phyloP scores from a whole-genome alignment of 1,140 invertebrate genomes.

The Drosophila punjabiensis region DNA sequence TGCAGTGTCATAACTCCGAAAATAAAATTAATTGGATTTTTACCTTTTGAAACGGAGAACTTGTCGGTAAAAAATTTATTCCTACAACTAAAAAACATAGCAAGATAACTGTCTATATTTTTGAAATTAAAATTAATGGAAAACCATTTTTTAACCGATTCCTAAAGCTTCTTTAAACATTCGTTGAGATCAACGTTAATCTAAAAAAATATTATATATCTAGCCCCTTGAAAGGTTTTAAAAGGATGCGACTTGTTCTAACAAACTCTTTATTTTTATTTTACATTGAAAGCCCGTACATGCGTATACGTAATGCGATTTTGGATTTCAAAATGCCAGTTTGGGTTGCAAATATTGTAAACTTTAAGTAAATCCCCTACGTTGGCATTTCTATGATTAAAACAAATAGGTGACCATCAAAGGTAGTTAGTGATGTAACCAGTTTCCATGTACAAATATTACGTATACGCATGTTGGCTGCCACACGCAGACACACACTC shows the following conservation, averaged over 20 bases:
- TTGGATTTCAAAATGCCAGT: not conserved
- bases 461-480: slow-evolving; percentile 34
- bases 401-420: slow-evolving; percentile 5
- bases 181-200: fast-evolving
- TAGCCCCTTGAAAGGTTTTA: not conserved
- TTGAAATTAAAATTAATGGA: not conserved
- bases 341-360: not conserved
- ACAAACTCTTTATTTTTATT: not conserved
- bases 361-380: not conserved
- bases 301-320: slow-evolving; percentile 13
- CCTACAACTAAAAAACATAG: not conserved
- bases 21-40: not conserved
- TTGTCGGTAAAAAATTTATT: not conserved
- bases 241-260: too few relatives aligned
- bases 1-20: not conserved
- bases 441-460: slow-evolving; percentile 23
- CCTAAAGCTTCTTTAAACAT: not conserved
- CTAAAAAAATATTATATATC: not conserved
- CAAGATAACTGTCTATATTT: too few relatives aligned
- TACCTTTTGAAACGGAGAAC: not conserved
- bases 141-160: not conserved
- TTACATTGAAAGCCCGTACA: not conserved
- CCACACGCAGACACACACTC: not conserved
- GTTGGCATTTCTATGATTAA: slow-evolving; percentile 6
- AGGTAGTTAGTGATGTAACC: slow-evolving; percentile 2